Base-by-base conservation (phyloP, 2,797 vertebrate species). In the Eurystomus glaucurus region DNA sequence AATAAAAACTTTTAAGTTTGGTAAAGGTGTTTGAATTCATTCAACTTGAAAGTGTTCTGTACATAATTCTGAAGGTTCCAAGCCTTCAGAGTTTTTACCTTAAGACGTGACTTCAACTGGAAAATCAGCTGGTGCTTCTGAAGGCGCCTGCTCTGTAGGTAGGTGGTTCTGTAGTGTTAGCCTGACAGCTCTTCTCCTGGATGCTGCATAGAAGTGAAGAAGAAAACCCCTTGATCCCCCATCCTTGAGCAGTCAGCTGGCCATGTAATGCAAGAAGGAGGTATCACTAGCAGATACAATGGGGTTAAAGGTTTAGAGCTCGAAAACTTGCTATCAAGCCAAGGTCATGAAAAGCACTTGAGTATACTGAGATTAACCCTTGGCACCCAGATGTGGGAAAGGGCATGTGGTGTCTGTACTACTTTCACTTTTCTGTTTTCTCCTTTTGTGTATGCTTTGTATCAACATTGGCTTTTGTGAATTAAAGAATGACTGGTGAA, bases 91-190 rank as follows among this genome's bases (percentile, higher is more conserved):
- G 7, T 33, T 85, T 65, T 69, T 77, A 45, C 14, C 4, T 2
- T 43, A 25, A 41, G n/a, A 31, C 0, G 1, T 39, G 33, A 61
- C 17, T 61, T 88, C n/a, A 61, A 1, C 17, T 52, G 33, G 12
- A 80, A 66, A 46, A 85, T 66, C 54, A 68, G 4, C n/a, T 54
- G 11, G 6, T 3, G 2, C 45, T 79, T 46, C 29, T 78, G 48
- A 21, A 68, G 17, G 31, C 2, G 2, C 0, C 48, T 83, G 41
- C 1, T 78, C 11, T 80, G 0, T 66, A 29, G 10, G 1, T 76
- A 35, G 0, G 0, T 83, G 19, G 4, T 65, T n/a, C 50, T 72
- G 6, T 16, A 23, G n/a, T 18, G 17, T 25, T 58, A 61, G 3
- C 13, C 3, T 80, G 37, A 28, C 28, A 35, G 4, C 20, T 83